A percentile compares a stretch with the other conserved stretches of the same genome.
These are phyloP conservation scores for Dryococelus australis DNA, from an alignment of 2,888 invertebrate genomes.

Conservation along the genomic window DNA sequence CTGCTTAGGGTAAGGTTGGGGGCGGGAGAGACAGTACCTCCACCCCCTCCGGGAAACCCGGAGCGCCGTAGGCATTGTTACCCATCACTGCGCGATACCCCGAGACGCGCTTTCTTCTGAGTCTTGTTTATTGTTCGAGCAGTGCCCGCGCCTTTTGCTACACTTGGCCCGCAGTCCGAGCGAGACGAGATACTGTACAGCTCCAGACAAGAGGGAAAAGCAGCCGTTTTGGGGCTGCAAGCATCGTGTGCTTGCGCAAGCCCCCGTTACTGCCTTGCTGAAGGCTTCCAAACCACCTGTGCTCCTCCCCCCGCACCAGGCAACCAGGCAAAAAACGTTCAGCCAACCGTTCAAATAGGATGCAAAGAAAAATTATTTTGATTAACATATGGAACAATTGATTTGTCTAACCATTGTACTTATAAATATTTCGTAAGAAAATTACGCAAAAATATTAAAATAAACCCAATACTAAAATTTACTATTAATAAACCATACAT, in stretches of 20 bases:
- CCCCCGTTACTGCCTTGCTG: background rate
- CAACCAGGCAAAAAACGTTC: too few relatives aligned
- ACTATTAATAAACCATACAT: too few relatives aligned
- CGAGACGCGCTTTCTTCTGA: background rate
- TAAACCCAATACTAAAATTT: too few relatives aligned
- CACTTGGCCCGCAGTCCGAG: background rate
- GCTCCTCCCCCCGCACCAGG: too few relatives aligned
- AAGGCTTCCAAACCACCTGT: background rate
- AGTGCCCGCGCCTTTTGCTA: background rate
- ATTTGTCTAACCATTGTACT: too few relatives aligned
- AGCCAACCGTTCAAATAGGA: too few relatives aligned
- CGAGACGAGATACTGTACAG: background rate
- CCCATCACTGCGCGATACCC: background rate
- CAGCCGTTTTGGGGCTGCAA: background rate
- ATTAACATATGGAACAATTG: too few relatives aligned
- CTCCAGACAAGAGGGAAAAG: background rate
- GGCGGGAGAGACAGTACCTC: background rate
- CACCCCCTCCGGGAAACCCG: background rate
- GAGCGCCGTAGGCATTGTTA: background rate
- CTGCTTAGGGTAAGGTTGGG: too few relatives aligned
- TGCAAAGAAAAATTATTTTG: too few relatives aligned
- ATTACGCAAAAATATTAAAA: too few relatives aligned
- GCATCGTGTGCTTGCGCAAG: too few relatives aligned
- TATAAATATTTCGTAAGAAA: too few relatives aligned
- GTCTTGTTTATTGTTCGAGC: background rate